Evolutionary conservation across 2,797 vertebrate species (phyloP).

Genomic region (Muscicapa comitata): DNA sequence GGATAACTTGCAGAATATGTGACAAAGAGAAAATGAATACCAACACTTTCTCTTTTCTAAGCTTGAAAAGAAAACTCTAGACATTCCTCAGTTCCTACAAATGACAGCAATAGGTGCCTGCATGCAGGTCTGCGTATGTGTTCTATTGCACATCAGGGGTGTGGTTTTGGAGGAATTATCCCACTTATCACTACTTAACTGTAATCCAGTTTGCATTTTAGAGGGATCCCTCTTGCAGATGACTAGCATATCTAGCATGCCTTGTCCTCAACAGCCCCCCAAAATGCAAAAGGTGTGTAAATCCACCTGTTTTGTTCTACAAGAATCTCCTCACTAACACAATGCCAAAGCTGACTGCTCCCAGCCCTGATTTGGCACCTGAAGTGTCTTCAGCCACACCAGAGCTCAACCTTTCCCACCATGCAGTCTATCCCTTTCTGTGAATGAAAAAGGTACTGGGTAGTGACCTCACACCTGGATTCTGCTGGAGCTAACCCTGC

Average conservation of each 20-base stretch:
- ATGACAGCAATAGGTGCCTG: not conserved
- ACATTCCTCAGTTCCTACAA: not conserved
- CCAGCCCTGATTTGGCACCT: not conserved
- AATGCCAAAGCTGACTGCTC: not conserved
- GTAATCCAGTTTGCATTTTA: not conserved
- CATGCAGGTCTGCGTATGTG: not conserved
- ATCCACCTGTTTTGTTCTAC: not conserved
- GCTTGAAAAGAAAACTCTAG: not conserved
- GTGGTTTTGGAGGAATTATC: not conserved
- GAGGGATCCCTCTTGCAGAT: not conserved
- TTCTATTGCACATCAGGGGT: not conserved
- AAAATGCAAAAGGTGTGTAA: not conserved
- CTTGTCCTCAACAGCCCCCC: not conserved
- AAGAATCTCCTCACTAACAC: not conserved
- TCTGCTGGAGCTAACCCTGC: not conserved
- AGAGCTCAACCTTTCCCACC: not conserved
- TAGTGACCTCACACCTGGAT: not conserved
- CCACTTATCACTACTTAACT: not conserved
- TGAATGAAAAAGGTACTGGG: not conserved
- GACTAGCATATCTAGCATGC: not conserved
- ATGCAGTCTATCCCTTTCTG: not conserved
- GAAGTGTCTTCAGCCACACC: not conserved
- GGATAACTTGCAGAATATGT: fast-evolving
- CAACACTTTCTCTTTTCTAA: not conserved
- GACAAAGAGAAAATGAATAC: not conserved